Percentiles rank a stretch among this genome's conserved stretches.
phyloP scores from a whole-genome alignment of 2,113 vertebrate species.

The Ammodytes dubius region DNA sequence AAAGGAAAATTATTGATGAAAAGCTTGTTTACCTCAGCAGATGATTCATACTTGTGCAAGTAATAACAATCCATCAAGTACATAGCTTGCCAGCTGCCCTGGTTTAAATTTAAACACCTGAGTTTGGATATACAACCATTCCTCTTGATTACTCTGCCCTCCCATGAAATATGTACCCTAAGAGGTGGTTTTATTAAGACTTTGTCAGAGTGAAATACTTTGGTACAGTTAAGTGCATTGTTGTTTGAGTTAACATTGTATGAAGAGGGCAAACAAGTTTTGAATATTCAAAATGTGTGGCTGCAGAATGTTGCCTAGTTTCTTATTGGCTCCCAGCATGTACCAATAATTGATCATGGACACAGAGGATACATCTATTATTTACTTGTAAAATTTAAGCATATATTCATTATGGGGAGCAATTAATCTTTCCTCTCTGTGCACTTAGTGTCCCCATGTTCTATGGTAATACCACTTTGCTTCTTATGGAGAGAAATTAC shows the following conservation, averaged over 20 bases:
- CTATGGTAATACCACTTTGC: conserved; percentile 20
- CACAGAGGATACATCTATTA: conserved; percentile 40
- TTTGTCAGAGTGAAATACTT: conserved; percentile 26
- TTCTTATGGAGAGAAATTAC: conserved; percentile 33
- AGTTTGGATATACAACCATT: conserved; percentile 66
- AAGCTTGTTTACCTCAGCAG: conserved; percentile 75
- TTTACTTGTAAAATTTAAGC: conserved; percentile 41
- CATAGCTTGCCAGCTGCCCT: conserved; percentile 67
- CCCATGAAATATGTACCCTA: conserved; percentile 49
- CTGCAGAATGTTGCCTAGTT: conserved; percentile 5
- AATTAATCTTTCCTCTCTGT: conserved; percentile 50
- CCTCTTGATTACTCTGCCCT: conserved; percentile 64
- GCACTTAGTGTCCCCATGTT: conserved; percentile 15
- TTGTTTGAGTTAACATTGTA: conserved; percentile 14
- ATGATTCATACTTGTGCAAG: conserved; percentile 72
- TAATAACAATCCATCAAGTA: conserved; percentile 78
- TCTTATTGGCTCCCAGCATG: conserved; percentile 20
- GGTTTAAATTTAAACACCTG: conserved; percentile 70
- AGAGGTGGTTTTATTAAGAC: conserved; percentile 49
- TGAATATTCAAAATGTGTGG: conserved; percentile 34
- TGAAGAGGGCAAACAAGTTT: conserved; percentile 19
- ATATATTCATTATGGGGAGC: conserved; percentile 55
- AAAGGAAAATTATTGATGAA: conserved; percentile 79
- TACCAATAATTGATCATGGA: conserved; percentile 46
- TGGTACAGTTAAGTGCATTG: conserved; percentile 24